Evolutionary conservation across 2,113 vertebrate genomes (phyloP).

Genomic region (Macrotis lagotis): DNA sequence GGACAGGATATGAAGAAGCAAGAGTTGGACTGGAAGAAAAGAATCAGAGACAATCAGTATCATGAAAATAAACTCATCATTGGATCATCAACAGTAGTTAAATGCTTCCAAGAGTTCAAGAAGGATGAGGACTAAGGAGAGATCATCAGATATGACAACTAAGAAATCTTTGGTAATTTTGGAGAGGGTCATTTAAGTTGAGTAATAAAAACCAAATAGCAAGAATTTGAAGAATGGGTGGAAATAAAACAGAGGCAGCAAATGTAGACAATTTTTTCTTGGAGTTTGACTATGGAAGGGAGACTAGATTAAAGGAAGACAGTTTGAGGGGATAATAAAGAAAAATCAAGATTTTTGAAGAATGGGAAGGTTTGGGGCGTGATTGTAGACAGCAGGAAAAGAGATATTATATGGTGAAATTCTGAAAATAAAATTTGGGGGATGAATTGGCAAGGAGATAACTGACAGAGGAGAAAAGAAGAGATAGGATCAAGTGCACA

Average conservation of each 20-base stretch:
- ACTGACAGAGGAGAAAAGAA: background rate
- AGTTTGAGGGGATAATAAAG: background rate
- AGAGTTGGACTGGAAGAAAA: background rate
- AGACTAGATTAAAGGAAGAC: background rate
- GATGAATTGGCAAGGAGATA: background rate
- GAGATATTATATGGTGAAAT: background rate
- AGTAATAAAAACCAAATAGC: background rate
- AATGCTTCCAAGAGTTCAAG: background rate
- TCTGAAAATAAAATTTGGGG: background rate
- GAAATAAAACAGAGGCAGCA: background rate
- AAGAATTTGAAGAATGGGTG: background rate
- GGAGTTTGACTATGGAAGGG: background rate
- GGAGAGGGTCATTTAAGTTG: background rate
- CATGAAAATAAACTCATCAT: background rate
- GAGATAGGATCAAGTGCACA: background rate
- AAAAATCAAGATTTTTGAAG: background rate
- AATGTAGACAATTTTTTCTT: background rate
- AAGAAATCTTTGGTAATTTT: background rate
- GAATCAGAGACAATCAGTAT: background rate
- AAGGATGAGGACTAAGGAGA: background rate
- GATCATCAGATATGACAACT: background rate
- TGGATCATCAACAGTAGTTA: background rate
- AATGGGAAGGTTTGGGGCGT: background rate
- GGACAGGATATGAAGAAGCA: background rate
- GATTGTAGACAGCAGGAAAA: background rate